Conservation (phyloP, 1,140 invertebrate genomes). For the Eriocheir sinensis region DNA sequence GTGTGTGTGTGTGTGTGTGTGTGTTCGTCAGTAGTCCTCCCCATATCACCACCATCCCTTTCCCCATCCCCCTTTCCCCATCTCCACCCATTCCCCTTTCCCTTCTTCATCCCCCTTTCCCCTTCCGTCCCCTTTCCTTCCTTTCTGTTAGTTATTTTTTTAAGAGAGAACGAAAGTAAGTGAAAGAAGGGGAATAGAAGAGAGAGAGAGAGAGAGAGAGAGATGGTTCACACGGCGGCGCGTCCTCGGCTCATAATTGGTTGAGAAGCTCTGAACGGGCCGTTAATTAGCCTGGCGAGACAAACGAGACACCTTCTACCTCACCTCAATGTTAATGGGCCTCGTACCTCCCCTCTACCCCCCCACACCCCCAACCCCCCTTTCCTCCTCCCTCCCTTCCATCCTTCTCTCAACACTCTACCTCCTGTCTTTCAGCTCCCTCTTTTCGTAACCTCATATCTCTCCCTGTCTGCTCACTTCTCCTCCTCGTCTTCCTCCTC, state of each 20-base stretch:
- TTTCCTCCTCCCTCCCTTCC: neutral
- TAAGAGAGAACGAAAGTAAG: neutral
- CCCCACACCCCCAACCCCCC: neutral
- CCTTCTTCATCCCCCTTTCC: neutral
- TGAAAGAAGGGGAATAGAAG: neutral
- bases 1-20: too few relatives aligned
- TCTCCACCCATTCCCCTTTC: neutral
- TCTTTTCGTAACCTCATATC: neutral
- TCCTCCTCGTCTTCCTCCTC: neutral
- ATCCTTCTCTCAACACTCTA: too few relatives aligned
- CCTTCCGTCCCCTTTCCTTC: neutral
- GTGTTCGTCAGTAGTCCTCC: neutral
- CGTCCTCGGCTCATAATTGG: constrained; percentile 61
- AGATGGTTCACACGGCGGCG: constrained; percentile 2
- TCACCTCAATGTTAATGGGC: constrained; percentile 43
- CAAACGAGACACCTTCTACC: constrained; percentile 50
- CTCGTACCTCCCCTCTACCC: neutral
- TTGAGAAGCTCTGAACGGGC: constrained; percentile 59
- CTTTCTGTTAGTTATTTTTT: neutral
- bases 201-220: neutral
- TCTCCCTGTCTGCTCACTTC: neutral
- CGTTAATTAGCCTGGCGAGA: constrained; percentile 39
- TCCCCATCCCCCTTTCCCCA: neutral
- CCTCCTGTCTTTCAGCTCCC: neutral
- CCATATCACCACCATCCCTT: neutral